Evolutionary conservation across 2,797 vertebrate genomes (phyloP), one percentile per base, ranked within the genome.

Genomic region (Hoplostethus atlanticus): DNA sequence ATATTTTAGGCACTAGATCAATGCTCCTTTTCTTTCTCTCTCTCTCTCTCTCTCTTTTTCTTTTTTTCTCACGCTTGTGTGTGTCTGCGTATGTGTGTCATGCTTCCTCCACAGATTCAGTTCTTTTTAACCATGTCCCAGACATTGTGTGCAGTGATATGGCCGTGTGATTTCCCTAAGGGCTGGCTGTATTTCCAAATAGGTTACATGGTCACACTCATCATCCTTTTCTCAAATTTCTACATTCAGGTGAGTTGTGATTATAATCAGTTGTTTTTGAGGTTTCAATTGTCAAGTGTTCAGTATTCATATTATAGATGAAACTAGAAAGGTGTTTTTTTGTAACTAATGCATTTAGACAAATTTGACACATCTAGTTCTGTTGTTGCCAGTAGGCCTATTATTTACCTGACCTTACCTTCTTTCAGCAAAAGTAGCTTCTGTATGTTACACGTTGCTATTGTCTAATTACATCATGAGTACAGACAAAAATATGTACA

Each of bases 131-230:
- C 98, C 79, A 94, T 97, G 92, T 86, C 93, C 78, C 98, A 99
- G 90, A 98, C 98, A 0, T 89, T 86, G 78, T 96, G 93, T 30
- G 98, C 98, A 5, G 94, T 96, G 69, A 42, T 97, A 74, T 98
- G 97, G 97, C 97, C 96, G 0, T 99, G 98, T 62, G 86, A 86
- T 0, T 98, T 99, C 91, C 96, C 98, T 31, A 93, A 88, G 46
- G 95, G 97, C 0, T 99, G 98, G 98, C 90, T 99, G 46, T 98
- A 94, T 86, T 98, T 99, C 92, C 97, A 98, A 90, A 97, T 97
- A 31, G 89, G 82, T 71, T 99, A 99, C 61, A 96, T 98, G 96
- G 90, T 98, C 83, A 95, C 96, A 6, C 95, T 99, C 74, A 97
- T 97, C 64, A 46, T 94, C 34, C 95, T 99, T 83, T 99, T 99